Percentiles rank a stretch among this genome's conserved stretches.
Evolutionary conservation across 2,888 invertebrate species (phyloP).

Genomic region (Piscicola geometra): DNA sequence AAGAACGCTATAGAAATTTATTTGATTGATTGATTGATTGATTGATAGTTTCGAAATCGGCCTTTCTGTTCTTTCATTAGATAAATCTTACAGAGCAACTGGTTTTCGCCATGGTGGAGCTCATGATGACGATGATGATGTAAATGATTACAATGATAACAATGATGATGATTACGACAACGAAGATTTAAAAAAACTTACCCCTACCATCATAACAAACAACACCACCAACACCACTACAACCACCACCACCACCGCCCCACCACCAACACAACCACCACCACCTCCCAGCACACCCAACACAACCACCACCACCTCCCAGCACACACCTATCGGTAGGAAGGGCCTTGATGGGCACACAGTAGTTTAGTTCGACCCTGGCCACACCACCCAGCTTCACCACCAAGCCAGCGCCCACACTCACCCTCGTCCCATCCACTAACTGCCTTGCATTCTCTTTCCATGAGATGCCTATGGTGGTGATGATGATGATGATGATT

Average conservation of each 20-base stretch:
- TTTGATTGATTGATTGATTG: too few species aligned
- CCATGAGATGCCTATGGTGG: background rate
- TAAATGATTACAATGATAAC: background rate
- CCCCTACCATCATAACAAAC: background rate
- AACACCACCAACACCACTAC: background rate
- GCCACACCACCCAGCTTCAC: slow-evolving; percentile 77
- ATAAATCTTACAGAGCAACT: too few species aligned
- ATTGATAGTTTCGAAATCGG: too few species aligned
- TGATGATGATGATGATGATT: background rate
- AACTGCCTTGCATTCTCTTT: slow-evolving; percentile 34
- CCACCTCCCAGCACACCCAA: background rate
- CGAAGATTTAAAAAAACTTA: background rate
- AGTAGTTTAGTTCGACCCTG: slow-evolving; percentile 91
- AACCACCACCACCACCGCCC: background rate
- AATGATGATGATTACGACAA: background rate
- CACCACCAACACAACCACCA: background rate
- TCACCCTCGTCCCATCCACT: slow-evolving; percentile 59
- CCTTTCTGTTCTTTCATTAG: too few species aligned
- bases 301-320: background rate
- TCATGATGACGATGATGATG: too few species aligned
- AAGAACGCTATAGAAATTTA: too few species aligned
- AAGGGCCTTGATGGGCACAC: slow-evolving; percentile 69
- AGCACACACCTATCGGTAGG: slow-evolving; percentile 65
- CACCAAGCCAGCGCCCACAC: slow-evolving; percentile 78
- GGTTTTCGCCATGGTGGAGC: too few species aligned